Percentiles rank a stretch among this genome's conserved stretches.
These are phyloP conservation scores for Hirtodrosophila confusa DNA, from an alignment of 2,888 invertebrate species.

Conservation along the genomic window DNA sequence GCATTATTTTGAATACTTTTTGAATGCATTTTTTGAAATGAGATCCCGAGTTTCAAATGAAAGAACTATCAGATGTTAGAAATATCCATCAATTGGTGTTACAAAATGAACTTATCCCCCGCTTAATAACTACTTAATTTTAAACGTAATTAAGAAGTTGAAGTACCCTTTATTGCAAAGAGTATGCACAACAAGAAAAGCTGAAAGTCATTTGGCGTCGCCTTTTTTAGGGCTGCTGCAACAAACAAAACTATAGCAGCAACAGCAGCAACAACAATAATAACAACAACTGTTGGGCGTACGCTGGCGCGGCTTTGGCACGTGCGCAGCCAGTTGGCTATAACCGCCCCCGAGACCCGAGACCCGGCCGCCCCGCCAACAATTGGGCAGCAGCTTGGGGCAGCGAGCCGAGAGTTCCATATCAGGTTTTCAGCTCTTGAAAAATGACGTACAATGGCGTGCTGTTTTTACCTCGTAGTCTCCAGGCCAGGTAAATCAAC, in stretches of 20 bases:
- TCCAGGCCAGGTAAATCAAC: conserved; percentile 70
- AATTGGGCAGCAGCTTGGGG: conserved; percentile 36
- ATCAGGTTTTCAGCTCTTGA: conserved; percentile 69
- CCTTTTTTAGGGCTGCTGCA: conserved; percentile 39
- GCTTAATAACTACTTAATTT: background rate
- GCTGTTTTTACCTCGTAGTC: conserved; percentile 27
- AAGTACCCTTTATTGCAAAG: conserved; percentile 12
- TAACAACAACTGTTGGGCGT: conserved; percentile 23
- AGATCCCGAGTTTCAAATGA: too few relatives aligned
- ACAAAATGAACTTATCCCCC: too few relatives aligned
- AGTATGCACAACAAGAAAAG: conserved; percentile 27
- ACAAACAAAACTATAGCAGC: conserved; percentile 30
- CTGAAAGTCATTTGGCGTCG: conserved; percentile 26
- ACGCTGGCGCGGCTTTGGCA: conserved; percentile 62
- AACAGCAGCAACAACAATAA: conserved; percentile 18
- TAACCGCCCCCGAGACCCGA: conserved; percentile 35
- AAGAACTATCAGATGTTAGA: too few relatives aligned
- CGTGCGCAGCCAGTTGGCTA: conserved; percentile 66
- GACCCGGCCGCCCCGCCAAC: conserved; percentile 19
- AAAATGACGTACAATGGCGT: conserved; percentile 74
- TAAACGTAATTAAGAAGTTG: conserved; percentile 2
- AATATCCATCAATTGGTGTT: too few relatives aligned
- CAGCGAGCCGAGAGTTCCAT: conserved; percentile 61
- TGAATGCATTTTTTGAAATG: too few relatives aligned
- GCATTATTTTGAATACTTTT: too few relatives aligned